These are phyloP conservation scores for Psilopogon haemacephalus DNA, from an alignment of 2,113 vertebrate species.

Conservation along the genomic window DNA sequence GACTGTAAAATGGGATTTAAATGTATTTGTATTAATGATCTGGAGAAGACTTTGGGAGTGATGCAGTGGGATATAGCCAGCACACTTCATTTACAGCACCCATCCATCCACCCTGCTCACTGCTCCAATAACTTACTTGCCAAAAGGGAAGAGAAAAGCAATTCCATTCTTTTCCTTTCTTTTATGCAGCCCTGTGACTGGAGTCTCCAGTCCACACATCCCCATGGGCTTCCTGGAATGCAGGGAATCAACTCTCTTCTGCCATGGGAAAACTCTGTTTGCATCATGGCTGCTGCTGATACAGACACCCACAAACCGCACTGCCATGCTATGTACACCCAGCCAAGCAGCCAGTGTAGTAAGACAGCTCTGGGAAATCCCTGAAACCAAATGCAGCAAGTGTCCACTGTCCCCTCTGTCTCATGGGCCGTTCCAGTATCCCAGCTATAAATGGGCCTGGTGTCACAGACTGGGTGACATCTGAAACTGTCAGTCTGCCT, in stretches of 20 bases:
- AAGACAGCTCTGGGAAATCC: background rate
- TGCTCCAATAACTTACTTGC: background rate
- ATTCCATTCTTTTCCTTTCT: background rate
- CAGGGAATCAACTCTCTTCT: background rate
- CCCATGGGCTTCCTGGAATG: background rate
- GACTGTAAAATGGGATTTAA: slow-evolving; percentile 31
- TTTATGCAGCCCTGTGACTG: background rate
- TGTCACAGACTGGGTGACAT: background rate
- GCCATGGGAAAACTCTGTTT: background rate
- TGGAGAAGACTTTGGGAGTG: background rate
- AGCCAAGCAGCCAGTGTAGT: background rate
- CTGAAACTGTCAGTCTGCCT: background rate
- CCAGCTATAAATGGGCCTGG: background rate
- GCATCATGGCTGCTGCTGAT: background rate
- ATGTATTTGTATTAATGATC: background rate
- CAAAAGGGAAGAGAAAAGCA: slow-evolving; percentile 20
- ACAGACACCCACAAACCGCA: background rate
- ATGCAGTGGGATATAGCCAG: background rate
- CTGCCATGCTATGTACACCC: background rate
- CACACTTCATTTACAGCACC: slow-evolving; percentile 21
- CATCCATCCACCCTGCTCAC: background rate
- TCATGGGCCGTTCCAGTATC: background rate
- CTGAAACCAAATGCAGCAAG: background rate
- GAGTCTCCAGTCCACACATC: background rate
- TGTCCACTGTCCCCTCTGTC: background rate